phyloP scores from a whole-genome alignment of 2,888 invertebrate genomes.

The Tholera decimalis region DNA sequence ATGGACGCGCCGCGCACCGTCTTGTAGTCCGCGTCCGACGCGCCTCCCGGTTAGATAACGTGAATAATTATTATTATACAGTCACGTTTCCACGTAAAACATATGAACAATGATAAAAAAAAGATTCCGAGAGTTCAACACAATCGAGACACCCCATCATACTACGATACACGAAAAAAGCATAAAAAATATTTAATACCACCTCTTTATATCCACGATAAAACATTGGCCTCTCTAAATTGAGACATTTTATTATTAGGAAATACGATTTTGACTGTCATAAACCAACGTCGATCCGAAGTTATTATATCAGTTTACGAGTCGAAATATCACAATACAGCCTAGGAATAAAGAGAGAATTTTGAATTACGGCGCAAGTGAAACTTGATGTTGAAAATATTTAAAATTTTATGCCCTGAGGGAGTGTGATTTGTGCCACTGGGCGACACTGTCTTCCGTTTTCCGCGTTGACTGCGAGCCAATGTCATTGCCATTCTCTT shows the following conservation, averaged over 20 bases:
- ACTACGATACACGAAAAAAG: conserved; percentile 79
- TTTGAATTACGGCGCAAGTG: conserved; percentile 58
- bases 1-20: conserved; percentile 51
- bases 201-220: conserved; percentile 84
- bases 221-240: conserved; percentile 88
- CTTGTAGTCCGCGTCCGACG: conserved; percentile 73
- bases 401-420: conserved; percentile 57
- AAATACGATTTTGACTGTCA: conserved; percentile 89
- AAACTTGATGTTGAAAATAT: conserved; percentile 57
- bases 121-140: conserved; percentile 54
- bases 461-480: conserved; percentile 81
- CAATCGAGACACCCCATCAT: conserved; percentile 76
- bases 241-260: conserved; percentile 91
- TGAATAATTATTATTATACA: conserved; percentile 78
- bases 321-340: conserved; percentile 82
- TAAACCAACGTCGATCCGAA: conserved; percentile 83
- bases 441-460: conserved; percentile 76
- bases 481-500: conserved; percentile 88
- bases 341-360: conserved; percentile 69
- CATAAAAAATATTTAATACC: conserved; percentile 82
- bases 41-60: conserved; percentile 79
- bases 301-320: conserved; percentile 88
- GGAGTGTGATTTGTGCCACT: conserved; percentile 67
- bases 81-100: conserved; percentile 75
- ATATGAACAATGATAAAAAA: conserved; percentile 58